These are phyloP conservation scores for Poecile atricapillus DNA, from an alignment of 2,113 vertebrate species.

Conservation along the genomic window DNA sequence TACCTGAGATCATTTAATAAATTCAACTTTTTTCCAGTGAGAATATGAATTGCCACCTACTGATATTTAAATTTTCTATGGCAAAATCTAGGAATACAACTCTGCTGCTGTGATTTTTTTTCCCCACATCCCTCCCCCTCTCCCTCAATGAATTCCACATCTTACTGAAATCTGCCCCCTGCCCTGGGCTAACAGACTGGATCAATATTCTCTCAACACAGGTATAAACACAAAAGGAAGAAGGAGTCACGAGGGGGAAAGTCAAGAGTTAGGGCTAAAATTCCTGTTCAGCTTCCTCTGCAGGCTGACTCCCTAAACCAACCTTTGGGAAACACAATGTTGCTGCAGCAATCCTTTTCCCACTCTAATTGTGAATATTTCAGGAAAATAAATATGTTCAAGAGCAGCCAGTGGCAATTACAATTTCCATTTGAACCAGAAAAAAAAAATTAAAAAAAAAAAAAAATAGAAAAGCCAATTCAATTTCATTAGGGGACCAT, in stretches of 20 bases:
- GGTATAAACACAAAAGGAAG: not conserved
- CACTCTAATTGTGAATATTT: not conserved
- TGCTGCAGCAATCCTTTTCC: not conserved
- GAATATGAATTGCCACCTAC: not conserved
- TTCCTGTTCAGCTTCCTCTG: not conserved
- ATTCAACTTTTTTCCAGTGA: not conserved
- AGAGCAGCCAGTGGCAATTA: not conserved
- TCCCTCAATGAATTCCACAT: not conserved
- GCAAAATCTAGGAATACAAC: not conserved
- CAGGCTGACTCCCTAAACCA: not conserved
- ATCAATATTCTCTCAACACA: not conserved
- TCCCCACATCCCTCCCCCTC: not conserved
- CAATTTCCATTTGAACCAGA: not conserved
- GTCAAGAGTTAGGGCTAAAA: not conserved
- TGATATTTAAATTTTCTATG: not conserved
- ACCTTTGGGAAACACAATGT: not conserved
- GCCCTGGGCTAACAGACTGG: not conserved
- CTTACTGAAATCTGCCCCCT: not conserved
- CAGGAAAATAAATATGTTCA: not conserved
- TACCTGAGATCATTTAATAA: not conserved
- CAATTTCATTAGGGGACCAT: not conserved
- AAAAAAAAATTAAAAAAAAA: not conserved
- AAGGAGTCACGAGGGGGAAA: not conserved
- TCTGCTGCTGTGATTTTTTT: not conserved
- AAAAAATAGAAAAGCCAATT: not conserved